Conservation (phyloP, 2,888 invertebrate genomes). For the Sesia bembeciformis region DNA sequence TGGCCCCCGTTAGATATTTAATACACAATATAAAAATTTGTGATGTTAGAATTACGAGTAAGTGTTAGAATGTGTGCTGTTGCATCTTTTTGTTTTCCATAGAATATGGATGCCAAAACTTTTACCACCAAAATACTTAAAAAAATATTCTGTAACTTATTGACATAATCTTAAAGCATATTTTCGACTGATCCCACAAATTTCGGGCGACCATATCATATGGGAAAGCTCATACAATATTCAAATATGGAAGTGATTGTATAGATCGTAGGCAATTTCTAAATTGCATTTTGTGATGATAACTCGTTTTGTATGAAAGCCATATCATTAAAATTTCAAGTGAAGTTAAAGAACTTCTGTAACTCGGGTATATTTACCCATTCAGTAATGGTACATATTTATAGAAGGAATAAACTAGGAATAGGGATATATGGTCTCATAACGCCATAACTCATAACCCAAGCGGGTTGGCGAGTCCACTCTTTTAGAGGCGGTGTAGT, state of each 20-base stretch:
- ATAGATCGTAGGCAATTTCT: constrained; percentile 47
- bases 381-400: too few relatives aligned
- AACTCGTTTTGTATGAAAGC: constrained; percentile 1
- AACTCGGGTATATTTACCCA: too few relatives aligned
- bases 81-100: too few relatives aligned
- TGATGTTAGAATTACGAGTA: too few relatives aligned
- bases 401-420: too few relatives aligned
- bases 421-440: too few relatives aligned
- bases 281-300: constrained; percentile 40
- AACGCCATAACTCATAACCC: too few relatives aligned
- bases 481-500: too few relatives aligned
- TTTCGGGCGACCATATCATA: constrained; percentile 15
- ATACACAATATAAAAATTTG: too few relatives aligned
- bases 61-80: too few relatives aligned
- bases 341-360: background rate
- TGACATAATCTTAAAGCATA: constrained; percentile 17
- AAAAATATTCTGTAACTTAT: constrained; percentile 20
- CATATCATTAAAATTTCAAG: background rate
- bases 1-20: too few relatives aligned
- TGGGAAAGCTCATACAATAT: constrained; percentile 16
- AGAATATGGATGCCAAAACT: background rate
- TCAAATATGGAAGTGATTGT: constrained; percentile 33
- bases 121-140: background rate
- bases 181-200: constrained; percentile 17
- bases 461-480: too few relatives aligned